A percentile compares a stretch with the other conserved stretches of the same genome.
Evolutionary conservation across 2,888 invertebrate species (phyloP).

Genomic region (Heliothis peltigera): DNA sequence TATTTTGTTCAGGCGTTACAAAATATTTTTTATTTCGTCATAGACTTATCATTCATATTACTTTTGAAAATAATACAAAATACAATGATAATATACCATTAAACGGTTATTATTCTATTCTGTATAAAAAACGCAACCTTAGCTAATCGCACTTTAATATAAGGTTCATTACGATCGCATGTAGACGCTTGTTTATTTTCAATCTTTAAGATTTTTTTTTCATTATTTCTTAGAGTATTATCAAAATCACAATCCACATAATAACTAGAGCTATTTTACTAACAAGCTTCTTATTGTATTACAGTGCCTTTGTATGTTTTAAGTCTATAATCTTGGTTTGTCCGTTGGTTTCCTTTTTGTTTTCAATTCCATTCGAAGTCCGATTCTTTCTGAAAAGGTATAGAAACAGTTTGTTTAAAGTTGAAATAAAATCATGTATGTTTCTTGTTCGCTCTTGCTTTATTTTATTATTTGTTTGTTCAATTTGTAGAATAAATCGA

Average conservation of each 20-base stretch:
- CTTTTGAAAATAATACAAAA: too few relatives aligned
- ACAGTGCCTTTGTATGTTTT: conserved; percentile 41
- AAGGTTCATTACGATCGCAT: too few relatives aligned
- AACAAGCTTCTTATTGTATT: conserved; percentile 22
- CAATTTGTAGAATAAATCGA: conserved; percentile 22
- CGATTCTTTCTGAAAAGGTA: conserved; percentile 48
- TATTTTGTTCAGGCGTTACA: conserved; percentile 26
- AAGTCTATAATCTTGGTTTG: conserved; percentile 37
- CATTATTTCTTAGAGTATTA: too few relatives aligned
- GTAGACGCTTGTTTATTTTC: too few relatives aligned
- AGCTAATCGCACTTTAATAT: too few relatives aligned
- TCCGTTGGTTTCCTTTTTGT: conserved; percentile 42
- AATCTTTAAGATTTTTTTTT: too few relatives aligned
- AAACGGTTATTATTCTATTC: too few relatives aligned
- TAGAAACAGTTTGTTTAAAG: conserved; percentile 47
- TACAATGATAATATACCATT: too few relatives aligned
- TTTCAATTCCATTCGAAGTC: conserved; percentile 42
- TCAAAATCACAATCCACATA: conserved; percentile 20
- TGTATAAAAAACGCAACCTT: too few relatives aligned
- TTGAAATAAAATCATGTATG: conserved; percentile 46
- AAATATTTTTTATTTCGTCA: background rate
- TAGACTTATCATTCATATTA: too few relatives aligned
- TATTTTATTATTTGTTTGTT: conserved; percentile 40
- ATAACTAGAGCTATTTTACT: conserved; percentile 21
- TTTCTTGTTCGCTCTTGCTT: conserved; percentile 36